These are phyloP conservation scores for Malacoraja senta DNA, from an alignment of 2,797 vertebrate species.

Conservation along the genomic window DNA sequence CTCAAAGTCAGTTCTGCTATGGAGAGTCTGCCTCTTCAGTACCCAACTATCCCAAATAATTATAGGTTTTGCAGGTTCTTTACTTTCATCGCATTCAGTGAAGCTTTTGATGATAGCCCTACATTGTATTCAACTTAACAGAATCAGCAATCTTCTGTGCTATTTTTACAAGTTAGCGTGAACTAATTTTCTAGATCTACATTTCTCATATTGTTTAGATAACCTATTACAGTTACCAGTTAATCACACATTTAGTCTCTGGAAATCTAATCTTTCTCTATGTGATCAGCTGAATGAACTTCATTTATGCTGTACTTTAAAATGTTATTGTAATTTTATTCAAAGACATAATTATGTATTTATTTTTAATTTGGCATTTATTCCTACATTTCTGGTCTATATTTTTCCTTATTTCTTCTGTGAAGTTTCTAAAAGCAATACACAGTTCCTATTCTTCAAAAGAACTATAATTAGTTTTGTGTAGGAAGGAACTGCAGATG, in stretches of 20 bases:
- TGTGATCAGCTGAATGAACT: background rate
- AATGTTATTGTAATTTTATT: background rate
- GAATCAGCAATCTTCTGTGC: background rate
- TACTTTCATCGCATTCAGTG: background rate
- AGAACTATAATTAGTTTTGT: background rate
- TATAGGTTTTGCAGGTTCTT: background rate
- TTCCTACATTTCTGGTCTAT: background rate
- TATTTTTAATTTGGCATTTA: background rate
- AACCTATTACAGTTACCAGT: background rate
- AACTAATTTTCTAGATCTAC: background rate
- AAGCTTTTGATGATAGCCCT: background rate
- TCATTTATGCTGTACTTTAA: background rate
- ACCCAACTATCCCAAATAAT: background rate
- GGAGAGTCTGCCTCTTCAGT: background rate
- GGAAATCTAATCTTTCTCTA: background rate
- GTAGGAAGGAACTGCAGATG: no score
- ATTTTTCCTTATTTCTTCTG: background rate
- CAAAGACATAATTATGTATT: background rate
- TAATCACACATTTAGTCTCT: background rate
- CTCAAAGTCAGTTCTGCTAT: background rate
- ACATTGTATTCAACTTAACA: background rate
- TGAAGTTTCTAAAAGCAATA: background rate
- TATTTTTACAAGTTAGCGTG: background rate
- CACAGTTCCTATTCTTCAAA: background rate
- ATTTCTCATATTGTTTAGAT: background rate